These are phyloP conservation scores for Physeter macrocephalus DNA, from an alignment of 2,113 vertebrate genomes.

Conservation along the genomic window DNA sequence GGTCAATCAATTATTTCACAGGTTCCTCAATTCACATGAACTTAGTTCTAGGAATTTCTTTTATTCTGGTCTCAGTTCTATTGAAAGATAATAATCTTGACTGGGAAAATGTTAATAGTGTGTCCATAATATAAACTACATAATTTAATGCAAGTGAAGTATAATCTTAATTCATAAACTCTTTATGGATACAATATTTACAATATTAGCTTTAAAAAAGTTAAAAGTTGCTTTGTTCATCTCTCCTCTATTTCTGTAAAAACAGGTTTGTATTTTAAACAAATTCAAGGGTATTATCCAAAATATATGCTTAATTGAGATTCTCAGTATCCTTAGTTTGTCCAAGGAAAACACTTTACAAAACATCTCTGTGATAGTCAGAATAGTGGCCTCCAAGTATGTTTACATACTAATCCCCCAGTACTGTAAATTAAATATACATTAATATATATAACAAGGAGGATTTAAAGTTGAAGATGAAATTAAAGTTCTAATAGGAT, in stretches of 20 bases:
- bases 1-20: neutral
- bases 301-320: neutral
- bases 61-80: neutral
- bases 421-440: neutral
- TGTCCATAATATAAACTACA: neutral
- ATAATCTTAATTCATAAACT: neutral
- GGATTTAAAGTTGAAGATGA: neutral
- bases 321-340: neutral
- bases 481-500: neutral
- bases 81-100: neutral
- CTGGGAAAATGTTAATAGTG: neutral
- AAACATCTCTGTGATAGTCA: neutral
- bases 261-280: neutral
- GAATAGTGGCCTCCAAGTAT: neutral
- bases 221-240: neutral
- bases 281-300: neutral
- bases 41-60: neutral
- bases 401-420: neutral
- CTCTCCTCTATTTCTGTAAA: neutral
- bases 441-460: neutral
- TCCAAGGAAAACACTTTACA: neutral
- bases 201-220: neutral
- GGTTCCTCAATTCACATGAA: neutral
- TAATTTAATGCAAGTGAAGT: neutral
- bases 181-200: neutral